Evolutionary conservation across 2,113 vertebrate species (phyloP).

Genomic region (Myotis yumanensis): DNA sequence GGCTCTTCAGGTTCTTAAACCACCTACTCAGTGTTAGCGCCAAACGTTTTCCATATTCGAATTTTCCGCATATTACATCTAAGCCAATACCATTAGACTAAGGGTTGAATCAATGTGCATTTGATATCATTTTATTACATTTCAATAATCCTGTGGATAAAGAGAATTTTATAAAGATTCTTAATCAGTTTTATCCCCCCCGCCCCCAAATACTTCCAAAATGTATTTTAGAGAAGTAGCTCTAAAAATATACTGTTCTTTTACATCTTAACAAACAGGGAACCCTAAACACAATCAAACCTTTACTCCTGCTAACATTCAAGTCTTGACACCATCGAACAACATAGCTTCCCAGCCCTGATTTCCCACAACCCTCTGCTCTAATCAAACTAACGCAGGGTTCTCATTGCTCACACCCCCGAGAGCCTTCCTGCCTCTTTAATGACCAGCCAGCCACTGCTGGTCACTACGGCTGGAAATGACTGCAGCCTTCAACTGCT

Average conservation of each 20-base stretch:
- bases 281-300: not conserved
- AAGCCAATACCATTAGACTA: not conserved
- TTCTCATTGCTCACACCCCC: not conserved
- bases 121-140: conserved; percentile 9
- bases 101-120: not conserved
- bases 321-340: not conserved
- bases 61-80: not conserved
- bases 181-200: not conserved
- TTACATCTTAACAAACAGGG: not conserved
- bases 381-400: not conserved
- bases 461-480: not conserved
- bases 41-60: not conserved
- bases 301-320: not conserved
- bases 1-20: not conserved
- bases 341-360: not conserved
- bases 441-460: not conserved
- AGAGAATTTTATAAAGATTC: not conserved
- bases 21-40: not conserved
- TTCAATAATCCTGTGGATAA: not conserved
- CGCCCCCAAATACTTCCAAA: conserved; percentile 15
- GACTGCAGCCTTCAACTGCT: not conserved
- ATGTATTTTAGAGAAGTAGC: not conserved
- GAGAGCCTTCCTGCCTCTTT: not conserved
- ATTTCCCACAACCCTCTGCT: not conserved
- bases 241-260: not conserved